These are phyloP conservation scores for Heteromurus nitidus DNA, from an alignment of 2,888 invertebrate genomes.

Conservation along the genomic window DNA sequence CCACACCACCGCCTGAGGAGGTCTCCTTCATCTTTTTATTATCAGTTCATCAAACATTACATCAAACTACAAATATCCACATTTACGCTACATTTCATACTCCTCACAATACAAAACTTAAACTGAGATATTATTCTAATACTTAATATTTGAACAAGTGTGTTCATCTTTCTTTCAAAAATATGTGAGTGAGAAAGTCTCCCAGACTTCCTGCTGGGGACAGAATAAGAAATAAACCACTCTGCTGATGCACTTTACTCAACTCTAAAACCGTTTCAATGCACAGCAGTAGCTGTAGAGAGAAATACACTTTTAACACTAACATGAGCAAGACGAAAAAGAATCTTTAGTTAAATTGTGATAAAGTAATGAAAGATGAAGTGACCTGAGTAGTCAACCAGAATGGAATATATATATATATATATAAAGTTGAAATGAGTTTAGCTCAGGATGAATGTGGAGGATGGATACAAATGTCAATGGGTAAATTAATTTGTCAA, in stretches of 20 bases:
- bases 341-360: not conserved
- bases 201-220: conserved; percentile 47
- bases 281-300: not conserved
- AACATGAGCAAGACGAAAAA: not conserved
- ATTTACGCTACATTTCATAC: too few species aligned
- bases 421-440: conserved; percentile 5
- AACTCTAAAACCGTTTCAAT: not conserved
- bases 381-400: not conserved
- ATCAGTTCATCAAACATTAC: not conserved
- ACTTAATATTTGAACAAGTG: conserved; percentile 27
- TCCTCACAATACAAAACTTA: too few species aligned
- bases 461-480: conserved; percentile 69
- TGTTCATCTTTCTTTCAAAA: conserved; percentile 16
- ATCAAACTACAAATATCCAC: too few species aligned
- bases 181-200: conserved; percentile 13
- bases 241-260: not conserved
- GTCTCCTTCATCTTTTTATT: too few species aligned
- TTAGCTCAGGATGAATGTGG: not conserved
- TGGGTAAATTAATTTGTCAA: conserved; percentile 73
- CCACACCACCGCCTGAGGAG: too few species aligned
- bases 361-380: not conserved
- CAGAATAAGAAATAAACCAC: conserved; percentile 33
- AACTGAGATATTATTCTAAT: conserved; percentile 18
- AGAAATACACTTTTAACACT: not conserved
- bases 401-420: conserved; percentile 17